phyloP scores from a whole-genome alignment of 2,797 vertebrate species.

The Pseudomugil tenellus region DNA sequence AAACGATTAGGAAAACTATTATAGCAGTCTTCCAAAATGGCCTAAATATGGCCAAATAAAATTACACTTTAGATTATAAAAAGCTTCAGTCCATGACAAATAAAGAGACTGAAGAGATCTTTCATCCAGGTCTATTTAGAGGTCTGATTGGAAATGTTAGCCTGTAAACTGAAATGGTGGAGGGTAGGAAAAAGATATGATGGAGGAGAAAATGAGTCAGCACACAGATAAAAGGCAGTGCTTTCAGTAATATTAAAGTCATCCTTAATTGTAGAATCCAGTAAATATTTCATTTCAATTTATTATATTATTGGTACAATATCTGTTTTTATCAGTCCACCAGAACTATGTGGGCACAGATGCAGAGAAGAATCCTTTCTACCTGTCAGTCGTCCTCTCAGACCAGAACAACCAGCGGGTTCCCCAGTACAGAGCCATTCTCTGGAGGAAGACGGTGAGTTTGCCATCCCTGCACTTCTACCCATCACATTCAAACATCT shows the following conservation, averaged over 20 bases:
- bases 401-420: slow-evolving; percentile 97
- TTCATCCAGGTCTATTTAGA: slow-evolving; percentile 62
- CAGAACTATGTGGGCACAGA: slow-evolving; percentile 97
- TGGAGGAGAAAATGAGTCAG: neutral
- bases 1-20: neutral
- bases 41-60: slow-evolving; percentile 3
- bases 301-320: neutral
- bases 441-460: slow-evolving; percentile 97
- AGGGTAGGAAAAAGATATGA: neutral
- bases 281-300: neutral
- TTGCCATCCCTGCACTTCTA: neutral
- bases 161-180: slow-evolving; percentile 47
- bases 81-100: slow-evolving; percentile 11
- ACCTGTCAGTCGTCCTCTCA: slow-evolving; percentile 96
- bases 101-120: slow-evolving; percentile 27
- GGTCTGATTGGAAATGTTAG: slow-evolving; percentile 59
- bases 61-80: slow-evolving; percentile 7
- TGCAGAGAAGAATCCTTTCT: slow-evolving; percentile 96
- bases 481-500: neutral
- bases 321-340: slow-evolving; percentile 86
- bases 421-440: slow-evolving; percentile 96
- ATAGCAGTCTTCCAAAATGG: slow-evolving; percentile 12
- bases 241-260: neutral
- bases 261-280: neutral
- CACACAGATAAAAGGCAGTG: neutral